Evolutionary conservation across 2,113 vertebrate species (phyloP).

Genomic region (Capreolus pygargus): DNA sequence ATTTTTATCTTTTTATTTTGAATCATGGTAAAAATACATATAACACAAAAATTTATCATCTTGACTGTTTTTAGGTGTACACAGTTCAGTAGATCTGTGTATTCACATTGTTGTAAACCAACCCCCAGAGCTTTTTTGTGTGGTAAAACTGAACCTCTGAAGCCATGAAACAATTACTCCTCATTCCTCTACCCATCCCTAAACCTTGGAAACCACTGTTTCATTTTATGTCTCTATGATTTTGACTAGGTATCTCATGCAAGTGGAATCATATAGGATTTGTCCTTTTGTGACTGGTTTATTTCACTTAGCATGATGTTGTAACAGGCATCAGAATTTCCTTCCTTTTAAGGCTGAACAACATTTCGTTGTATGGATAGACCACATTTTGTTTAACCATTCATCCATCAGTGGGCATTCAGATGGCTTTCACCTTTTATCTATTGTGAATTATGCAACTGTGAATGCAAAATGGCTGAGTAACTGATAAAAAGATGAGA

Average conservation of each 20-base stretch:
- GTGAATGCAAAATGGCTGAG: neutral
- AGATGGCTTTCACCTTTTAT: neutral
- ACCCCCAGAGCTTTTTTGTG: neutral
- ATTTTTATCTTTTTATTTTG: neutral
- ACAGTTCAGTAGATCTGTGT: rapidly evolving
- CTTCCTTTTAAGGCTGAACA: neutral
- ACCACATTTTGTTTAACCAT: neutral
- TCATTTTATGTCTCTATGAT: neutral
- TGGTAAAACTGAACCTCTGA: neutral
- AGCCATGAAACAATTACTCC: neutral
- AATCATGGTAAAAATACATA: neutral
- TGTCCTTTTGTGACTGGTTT: neutral
- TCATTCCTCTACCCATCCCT: rapidly evolving
- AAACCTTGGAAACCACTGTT: rapidly evolving
- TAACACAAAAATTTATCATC: neutral
- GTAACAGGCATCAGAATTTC: neutral
- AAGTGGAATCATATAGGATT: neutral
- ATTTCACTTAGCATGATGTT: neutral
- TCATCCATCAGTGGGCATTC: neutral
- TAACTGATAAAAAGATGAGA: neutral
- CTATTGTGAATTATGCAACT: neutral
- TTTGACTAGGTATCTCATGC: neutral
- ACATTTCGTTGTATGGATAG: too few relatives aligned
- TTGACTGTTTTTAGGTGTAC: rapidly evolving
- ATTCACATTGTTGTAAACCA: neutral